These are phyloP conservation scores for Agrotis puta DNA, from an alignment of 2,888 invertebrate species.

Conservation along the genomic window DNA sequence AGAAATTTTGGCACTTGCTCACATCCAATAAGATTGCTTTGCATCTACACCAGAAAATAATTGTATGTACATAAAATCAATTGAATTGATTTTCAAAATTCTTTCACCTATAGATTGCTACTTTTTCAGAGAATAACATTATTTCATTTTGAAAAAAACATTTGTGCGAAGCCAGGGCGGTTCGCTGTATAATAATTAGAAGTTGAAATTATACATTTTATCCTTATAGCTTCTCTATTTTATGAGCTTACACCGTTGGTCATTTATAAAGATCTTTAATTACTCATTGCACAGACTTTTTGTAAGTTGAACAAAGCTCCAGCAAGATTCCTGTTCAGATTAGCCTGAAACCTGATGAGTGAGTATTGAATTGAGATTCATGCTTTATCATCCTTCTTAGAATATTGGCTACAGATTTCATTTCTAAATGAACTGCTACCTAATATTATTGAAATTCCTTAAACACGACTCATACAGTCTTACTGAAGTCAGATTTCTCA, in stretches of 20 bases:
- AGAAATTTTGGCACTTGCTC: not conserved
- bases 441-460: conserved; percentile 11
- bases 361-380: not conserved
- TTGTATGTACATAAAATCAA: no score
- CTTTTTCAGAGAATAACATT: no score
- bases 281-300: not conserved
- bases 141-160: no score
- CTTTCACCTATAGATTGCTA: no score
- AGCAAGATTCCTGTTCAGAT: conserved; percentile 21
- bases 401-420: conserved; percentile 12
- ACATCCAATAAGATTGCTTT: no score
- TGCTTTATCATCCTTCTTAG: conserved; percentile 25
- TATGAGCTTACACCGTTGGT: not conserved
- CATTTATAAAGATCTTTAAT: conserved; percentile 7
- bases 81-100: no score
- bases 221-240: not conserved
- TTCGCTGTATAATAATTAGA: no score
- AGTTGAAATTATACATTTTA: not conserved
- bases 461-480: conserved; percentile 26
- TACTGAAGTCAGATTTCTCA: not conserved
- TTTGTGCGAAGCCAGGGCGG: no score
- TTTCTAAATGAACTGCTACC: conserved; percentile 34
- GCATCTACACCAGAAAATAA: no score
- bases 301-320: not conserved
- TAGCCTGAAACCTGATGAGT: conserved; percentile 10